Conservation (phyloP, 2,888 invertebrate species). For the Trissolcus brochymenae region DNA sequence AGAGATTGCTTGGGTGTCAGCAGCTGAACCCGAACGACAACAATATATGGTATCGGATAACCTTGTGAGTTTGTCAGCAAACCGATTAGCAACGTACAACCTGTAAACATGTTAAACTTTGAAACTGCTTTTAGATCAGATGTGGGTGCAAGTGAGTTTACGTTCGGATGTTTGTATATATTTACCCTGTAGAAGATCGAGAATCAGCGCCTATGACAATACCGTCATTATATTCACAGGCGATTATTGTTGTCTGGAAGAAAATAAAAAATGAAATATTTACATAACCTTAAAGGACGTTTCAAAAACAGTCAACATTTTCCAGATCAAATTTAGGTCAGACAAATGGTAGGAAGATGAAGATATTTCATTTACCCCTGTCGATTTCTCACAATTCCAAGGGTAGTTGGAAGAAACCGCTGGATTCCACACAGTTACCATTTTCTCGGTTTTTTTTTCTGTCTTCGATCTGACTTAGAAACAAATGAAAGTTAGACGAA, state of each 20-base stretch:
- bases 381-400: no score
- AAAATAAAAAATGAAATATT: constrained; percentile 11
- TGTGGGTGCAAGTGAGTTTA: no score
- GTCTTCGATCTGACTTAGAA: no score
- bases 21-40: constrained; percentile 97
- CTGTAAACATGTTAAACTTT: constrained; percentile 71
- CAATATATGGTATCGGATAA: constrained; percentile 97
- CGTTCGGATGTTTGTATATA: not conserved
- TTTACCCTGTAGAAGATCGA: constrained; percentile 91
- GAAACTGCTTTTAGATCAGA: not conserved
- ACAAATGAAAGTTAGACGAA: no score
- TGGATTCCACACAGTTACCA: no score
- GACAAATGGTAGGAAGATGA: no score
- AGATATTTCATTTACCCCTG: no score
- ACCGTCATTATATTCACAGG: constrained; percentile 95
- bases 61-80: constrained; percentile 95
- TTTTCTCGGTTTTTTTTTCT: no score
- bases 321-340: no score
- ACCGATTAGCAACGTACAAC: constrained; percentile 95
- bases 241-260: constrained; percentile 94
- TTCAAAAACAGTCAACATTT: not conserved
- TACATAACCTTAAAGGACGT: constrained; percentile 9
- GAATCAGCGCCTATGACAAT: constrained; percentile 99
- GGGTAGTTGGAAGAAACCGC: no score
- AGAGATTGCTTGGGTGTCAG: constrained; percentile 98